Percentiles rank a stretch among this genome's conserved stretches.
Evolutionary conservation across 2,797 vertebrate species (phyloP).

Genomic region (Cyclopterus lumpus): DNA sequence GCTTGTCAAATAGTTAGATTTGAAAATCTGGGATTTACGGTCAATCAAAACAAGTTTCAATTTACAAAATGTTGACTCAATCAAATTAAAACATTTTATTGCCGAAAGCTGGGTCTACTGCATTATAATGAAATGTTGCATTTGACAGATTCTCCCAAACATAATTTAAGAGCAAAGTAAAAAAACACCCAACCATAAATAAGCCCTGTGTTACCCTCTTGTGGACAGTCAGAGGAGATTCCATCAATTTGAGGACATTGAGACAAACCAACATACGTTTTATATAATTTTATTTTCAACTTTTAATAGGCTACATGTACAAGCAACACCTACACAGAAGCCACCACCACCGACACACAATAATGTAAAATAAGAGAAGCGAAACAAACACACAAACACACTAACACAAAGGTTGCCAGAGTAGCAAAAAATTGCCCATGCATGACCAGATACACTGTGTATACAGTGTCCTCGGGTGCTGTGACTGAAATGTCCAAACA

Average conservation of each 20-base stretch:
- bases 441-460: neutral
- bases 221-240: neutral
- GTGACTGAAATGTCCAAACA: neutral
- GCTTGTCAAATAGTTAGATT: neutral
- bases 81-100: neutral
- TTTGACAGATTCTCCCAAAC: neutral
- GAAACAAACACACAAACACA: neutral
- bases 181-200: neutral
- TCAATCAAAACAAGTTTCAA: neutral
- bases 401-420: too few species aligned
- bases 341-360: neutral
- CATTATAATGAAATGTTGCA: neutral
- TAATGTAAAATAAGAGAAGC: neutral
- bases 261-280: neutral
- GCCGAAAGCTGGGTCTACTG: neutral
- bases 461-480: neutral
- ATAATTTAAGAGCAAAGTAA: neutral
- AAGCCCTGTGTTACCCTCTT: neutral
- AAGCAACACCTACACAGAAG: neutral
- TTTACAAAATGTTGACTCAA: neutral
- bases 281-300: neutral
- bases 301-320: neutral
- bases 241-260: neutral
- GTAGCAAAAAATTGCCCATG: neutral
- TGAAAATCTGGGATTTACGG: neutral